phyloP scores from a whole-genome alignment of 2,113 vertebrate species.

The Pavo muticus region DNA sequence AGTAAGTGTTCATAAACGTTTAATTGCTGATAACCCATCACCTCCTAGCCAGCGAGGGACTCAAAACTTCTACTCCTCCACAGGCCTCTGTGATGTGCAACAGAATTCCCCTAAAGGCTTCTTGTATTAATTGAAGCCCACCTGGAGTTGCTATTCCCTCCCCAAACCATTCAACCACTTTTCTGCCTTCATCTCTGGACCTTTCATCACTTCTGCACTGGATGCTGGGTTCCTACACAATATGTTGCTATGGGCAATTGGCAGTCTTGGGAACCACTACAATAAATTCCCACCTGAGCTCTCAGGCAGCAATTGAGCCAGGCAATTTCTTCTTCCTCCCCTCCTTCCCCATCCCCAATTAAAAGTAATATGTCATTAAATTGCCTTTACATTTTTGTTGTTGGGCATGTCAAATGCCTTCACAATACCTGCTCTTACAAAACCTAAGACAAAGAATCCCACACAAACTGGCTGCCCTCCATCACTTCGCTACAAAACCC shows the following conservation, averaged over 20 bases:
- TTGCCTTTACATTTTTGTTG: slow-evolving; percentile 30
- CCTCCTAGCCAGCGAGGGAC: background rate
- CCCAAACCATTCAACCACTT: background rate
- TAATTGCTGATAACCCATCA: background rate
- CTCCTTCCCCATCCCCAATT: background rate
- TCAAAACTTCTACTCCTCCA: background rate
- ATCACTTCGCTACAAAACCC: background rate
- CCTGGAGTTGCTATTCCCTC: background rate
- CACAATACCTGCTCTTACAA: background rate
- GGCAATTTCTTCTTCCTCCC: background rate
- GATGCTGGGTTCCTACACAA: background rate
- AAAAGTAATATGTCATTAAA: slow-evolving; percentile 45
- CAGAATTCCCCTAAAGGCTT: background rate
- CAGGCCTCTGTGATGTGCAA: background rate
- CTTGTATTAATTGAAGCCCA: background rate
- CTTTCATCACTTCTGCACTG: background rate
- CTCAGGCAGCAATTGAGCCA: slow-evolving; percentile 16
- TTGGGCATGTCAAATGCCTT: slow-evolving; percentile 4
- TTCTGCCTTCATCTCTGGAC: background rate
- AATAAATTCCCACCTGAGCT: slow-evolving; percentile 52
- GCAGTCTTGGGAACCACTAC: background rate
- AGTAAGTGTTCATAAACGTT: background rate
- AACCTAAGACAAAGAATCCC: slow-evolving; percentile 28
- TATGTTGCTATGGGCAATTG: background rate
- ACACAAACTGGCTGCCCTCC: background rate